Conservation (phyloP, 2,888 invertebrate species). For the Notodonta dromedarius region DNA sequence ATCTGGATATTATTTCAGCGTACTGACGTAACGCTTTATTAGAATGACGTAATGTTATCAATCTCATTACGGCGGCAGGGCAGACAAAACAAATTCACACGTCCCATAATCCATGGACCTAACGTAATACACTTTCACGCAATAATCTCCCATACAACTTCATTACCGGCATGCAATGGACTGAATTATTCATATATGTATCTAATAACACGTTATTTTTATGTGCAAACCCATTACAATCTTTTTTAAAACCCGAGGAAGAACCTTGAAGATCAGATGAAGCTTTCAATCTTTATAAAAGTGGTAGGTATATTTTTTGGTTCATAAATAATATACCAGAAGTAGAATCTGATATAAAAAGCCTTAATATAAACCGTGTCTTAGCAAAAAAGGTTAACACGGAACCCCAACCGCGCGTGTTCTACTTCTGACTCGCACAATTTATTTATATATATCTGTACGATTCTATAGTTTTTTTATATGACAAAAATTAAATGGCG, state of each 20-base stretch:
- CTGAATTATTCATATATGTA: not conserved
- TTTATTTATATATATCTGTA: not conserved
- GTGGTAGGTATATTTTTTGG: too few species aligned
- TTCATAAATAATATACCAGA: not conserved
- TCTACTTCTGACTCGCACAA: not conserved
- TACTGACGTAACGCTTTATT: slow-evolving; percentile 2
- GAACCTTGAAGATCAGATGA: too few species aligned
- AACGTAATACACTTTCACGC: not conserved
- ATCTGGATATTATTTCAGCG: slow-evolving; percentile 1
- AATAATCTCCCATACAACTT: not conserved
- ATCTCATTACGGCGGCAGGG: not conserved
- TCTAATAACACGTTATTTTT: not conserved
- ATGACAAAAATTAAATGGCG: not conserved
- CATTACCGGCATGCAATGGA: not conserved
- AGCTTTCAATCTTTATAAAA: too few species aligned
- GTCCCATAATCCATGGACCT: not conserved
- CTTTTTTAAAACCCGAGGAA: not conserved
- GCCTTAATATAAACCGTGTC: not conserved
- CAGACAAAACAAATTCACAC: slow-evolving; percentile 7
- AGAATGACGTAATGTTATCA: slow-evolving; percentile 4
- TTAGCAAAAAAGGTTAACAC: not conserved
- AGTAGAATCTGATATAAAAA: not conserved
- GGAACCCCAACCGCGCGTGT: not conserved
- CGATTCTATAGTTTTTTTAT: not conserved
- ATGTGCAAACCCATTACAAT: not conserved